Evolutionary conservation across 2,888 invertebrate species (phyloP).

Genomic region (Pediacus dermestoides): DNA sequence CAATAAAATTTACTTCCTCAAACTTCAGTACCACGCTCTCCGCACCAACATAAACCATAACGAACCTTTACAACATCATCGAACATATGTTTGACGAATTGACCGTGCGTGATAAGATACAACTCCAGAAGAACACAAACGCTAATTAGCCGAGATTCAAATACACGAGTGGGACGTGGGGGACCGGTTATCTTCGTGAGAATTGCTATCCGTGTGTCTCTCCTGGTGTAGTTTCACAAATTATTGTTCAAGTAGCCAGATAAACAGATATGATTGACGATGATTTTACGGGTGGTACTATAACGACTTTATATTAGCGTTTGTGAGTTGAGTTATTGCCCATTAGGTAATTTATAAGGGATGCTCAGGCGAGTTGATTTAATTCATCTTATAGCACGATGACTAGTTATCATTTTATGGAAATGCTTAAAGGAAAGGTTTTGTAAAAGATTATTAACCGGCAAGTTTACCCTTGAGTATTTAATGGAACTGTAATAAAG

Average conservation of each 20-base stretch:
- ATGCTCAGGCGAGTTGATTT: too few relatives aligned
- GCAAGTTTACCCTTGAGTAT: too few relatives aligned
- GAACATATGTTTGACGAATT: constrained; percentile 23
- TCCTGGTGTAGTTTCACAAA: not conserved
- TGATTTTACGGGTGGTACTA: not conserved
- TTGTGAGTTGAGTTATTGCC: not conserved
- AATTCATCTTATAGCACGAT: too few relatives aligned
- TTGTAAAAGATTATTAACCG: too few relatives aligned
- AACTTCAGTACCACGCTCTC: too few relatives aligned
- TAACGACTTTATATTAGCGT: constrained; percentile 2
- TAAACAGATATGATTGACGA: not conserved
- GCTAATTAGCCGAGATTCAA: constrained; percentile 25
- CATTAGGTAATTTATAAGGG: not conserved
- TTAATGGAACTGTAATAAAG: too few relatives aligned
- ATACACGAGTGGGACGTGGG: constrained; percentile 7
- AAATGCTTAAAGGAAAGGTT: too few relatives aligned
- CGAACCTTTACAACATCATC: constrained; percentile 7
- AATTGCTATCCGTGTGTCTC: constrained; percentile 14
- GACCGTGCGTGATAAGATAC: constrained; percentile 20
- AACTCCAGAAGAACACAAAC: constrained; percentile 25
- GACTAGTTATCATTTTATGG: too few relatives aligned
- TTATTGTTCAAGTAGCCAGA: constrained; percentile 1
- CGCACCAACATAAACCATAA: constrained; percentile 18
- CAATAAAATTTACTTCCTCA: too few relatives aligned
- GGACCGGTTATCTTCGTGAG: constrained; percentile 17